Conservation (phyloP, 2,888 invertebrate species). For the Drosophila buzzatii region DNA sequence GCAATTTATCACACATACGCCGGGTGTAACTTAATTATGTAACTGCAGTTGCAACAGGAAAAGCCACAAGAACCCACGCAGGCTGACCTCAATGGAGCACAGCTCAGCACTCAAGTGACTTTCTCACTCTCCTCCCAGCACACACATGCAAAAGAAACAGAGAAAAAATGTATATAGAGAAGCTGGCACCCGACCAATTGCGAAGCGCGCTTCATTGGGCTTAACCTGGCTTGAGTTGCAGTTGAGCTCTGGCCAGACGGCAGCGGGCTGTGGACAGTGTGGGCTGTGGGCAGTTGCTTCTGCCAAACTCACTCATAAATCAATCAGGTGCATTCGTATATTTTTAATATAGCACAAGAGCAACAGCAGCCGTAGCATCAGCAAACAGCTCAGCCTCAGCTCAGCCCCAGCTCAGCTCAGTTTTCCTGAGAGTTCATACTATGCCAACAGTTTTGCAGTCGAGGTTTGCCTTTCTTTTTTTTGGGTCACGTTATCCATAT, state of each 20-base stretch:
- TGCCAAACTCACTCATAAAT: constrained; percentile 66
- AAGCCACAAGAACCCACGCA: constrained; percentile 2
- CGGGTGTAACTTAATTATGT: constrained; percentile 31
- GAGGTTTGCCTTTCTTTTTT: constrained; percentile 9
- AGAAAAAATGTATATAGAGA: constrained; percentile 1
- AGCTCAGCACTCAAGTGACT: not conserved
- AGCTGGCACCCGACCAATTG: constrained; percentile 27
- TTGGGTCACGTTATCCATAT: constrained; percentile 54
- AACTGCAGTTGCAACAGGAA: constrained; percentile 9
- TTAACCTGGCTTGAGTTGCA: constrained; percentile 19
- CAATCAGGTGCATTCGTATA: constrained; percentile 69
- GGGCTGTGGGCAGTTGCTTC: not conserved
- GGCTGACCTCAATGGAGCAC: not conserved
- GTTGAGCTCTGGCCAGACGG: constrained; percentile 15
- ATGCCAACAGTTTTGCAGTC: constrained; percentile 3
- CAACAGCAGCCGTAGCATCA: not conserved
- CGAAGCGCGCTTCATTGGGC: constrained; percentile 30
- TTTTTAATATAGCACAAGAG: constrained; percentile 62
- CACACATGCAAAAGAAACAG: not conserved
- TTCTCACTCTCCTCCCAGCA: not conserved
- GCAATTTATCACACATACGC: constrained; percentile 36
- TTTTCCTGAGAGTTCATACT: constrained; percentile 13
- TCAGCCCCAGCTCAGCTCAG: constrained; percentile 12
- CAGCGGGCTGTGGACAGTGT: not conserved
- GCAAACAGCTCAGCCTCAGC: constrained; percentile 1